Conservation (phyloP, 2,888 invertebrate species). For the Eilema depressum region DNA sequence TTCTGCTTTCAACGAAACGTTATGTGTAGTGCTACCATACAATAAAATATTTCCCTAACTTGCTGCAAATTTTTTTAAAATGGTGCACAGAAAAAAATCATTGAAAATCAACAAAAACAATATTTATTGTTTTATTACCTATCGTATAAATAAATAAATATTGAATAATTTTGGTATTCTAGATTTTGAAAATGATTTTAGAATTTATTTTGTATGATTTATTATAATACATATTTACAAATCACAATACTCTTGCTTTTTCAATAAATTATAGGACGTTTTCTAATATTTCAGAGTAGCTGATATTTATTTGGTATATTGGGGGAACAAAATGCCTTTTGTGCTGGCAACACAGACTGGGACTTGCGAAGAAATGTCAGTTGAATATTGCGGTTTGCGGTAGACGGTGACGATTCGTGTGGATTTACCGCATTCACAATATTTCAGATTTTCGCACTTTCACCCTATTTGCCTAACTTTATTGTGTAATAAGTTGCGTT, state of each 20-base stretch:
- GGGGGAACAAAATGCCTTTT: slow-evolving; percentile 1
- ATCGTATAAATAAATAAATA: too few species aligned
- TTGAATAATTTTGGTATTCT: background rate
- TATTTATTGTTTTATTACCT: too few species aligned
- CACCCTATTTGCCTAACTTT: slow-evolving; percentile 58
- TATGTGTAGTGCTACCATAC: background rate
- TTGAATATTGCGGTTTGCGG: slow-evolving; percentile 75
- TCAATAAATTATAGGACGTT: background rate
- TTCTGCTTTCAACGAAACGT: slow-evolving; percentile 1
- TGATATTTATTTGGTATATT: background rate
- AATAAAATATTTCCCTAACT: background rate
- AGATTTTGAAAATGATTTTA: background rate
- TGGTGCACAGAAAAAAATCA: background rate
- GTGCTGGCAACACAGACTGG: slow-evolving; percentile 48
- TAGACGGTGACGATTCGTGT: slow-evolving; percentile 55
- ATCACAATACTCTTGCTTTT: background rate
- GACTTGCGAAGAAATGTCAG: slow-evolving; percentile 62
- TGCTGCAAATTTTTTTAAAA: background rate
- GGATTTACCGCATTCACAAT: slow-evolving; percentile 58
- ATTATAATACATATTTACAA: background rate
- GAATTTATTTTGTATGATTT: background rate
- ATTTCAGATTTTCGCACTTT: slow-evolving; percentile 70
- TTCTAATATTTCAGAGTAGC: background rate
- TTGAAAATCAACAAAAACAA: background rate
- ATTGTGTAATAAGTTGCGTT: slow-evolving; percentile 58